A percentile compares a stretch with the other conserved stretches of the same genome.
These are phyloP conservation scores for Geotrupes spiniger DNA, from an alignment of 2,888 invertebrate species.

Conservation along the genomic window DNA sequence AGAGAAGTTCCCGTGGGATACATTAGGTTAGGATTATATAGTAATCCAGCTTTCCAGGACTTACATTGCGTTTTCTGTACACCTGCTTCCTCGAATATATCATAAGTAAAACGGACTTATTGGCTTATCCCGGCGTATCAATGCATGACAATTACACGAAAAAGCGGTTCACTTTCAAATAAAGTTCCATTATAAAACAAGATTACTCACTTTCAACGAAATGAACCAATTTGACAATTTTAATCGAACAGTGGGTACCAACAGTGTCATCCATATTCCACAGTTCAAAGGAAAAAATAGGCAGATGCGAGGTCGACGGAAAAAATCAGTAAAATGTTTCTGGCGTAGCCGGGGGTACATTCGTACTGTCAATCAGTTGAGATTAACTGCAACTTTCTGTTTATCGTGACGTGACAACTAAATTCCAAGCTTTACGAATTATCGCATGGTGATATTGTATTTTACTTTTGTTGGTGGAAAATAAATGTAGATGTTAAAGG, in stretches of 20 bases:
- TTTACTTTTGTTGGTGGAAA: no score
- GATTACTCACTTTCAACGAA: neutral
- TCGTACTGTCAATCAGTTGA: neutral
- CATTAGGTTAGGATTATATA: conserved; percentile 32
- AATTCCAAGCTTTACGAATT: no score
- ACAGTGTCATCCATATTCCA: conserved; percentile 1
- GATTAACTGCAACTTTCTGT: no score
- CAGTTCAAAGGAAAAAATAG: neutral
- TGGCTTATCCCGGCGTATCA: conserved; percentile 18
- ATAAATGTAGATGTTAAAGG: no score
- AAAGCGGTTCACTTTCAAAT: conserved; percentile 13
- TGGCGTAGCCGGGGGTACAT: neutral
- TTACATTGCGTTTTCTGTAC: conserved; percentile 21
- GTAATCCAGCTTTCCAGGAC: conserved; percentile 25
- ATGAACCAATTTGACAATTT: conserved; percentile 7
- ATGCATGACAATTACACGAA: conserved; percentile 17
- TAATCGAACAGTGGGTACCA: conserved; percentile 3
- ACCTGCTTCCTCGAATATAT: conserved; percentile 25
- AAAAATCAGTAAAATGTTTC: neutral
- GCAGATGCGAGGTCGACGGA: neutral
- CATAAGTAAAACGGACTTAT: conserved; percentile 22
- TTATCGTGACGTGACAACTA: no score
- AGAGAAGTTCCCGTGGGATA: conserved; percentile 30
- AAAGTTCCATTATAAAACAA: no score
- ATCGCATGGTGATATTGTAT: no score